These are phyloP conservation scores for Leptoclinus maculatus DNA, from an alignment of 2,797 vertebrate species.

Conservation along the genomic window DNA sequence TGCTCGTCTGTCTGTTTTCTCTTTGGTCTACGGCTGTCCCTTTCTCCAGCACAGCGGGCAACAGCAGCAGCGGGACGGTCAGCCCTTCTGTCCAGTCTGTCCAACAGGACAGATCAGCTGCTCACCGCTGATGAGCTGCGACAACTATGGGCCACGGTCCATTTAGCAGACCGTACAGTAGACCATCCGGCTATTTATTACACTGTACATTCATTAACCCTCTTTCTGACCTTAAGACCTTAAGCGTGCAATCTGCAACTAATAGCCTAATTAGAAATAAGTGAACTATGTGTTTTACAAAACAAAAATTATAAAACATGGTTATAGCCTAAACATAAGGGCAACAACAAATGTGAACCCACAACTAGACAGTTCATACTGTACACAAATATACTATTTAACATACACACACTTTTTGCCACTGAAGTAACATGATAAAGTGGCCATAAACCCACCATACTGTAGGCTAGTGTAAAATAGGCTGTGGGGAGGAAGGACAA, in stretches of 20 bases:
- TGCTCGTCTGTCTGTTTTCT: neutral
- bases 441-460: neutral
- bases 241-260: neutral
- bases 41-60: slow-evolving; percentile 15
- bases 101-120: slow-evolving; percentile 51
- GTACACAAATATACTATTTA: neutral
- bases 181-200: neutral
- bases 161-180: slow-evolving; percentile 33
- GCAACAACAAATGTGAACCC: neutral
- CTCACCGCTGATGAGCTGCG: slow-evolving; percentile 48
- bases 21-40: neutral
- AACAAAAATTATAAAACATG: neutral
- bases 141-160: slow-evolving; percentile 46
- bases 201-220: neutral
- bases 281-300: neutral
- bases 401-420: neutral
- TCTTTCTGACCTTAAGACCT: neutral
- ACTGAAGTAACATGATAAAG: neutral
- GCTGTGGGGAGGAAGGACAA: slow-evolving; percentile 49
- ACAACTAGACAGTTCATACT: neutral
- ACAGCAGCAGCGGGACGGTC: slow-evolving; percentile 30
- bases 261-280: neutral
- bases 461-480: slow-evolving; percentile 4
- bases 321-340: neutral
- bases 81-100: slow-evolving; percentile 39